phyloP scores from a whole-genome alignment of 1,140 invertebrate species.

The Apis cerana region DNA sequence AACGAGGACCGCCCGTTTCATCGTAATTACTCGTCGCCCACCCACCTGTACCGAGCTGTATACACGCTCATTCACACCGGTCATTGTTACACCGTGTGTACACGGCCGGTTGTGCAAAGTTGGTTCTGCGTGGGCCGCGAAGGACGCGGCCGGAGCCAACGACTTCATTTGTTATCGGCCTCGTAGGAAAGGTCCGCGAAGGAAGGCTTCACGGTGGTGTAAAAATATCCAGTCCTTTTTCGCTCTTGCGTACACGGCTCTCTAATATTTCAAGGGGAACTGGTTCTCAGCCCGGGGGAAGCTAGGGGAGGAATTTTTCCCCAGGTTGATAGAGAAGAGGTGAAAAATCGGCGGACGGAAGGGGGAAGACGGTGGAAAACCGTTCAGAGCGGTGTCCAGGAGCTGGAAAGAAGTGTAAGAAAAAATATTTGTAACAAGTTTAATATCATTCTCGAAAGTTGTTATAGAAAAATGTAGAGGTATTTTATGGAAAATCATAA shows the following conservation, averaged over 20 bases:
- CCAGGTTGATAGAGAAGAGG: neutral
- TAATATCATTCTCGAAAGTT: too few species aligned
- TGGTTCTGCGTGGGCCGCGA: conserved; percentile 47
- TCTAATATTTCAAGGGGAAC: conserved; percentile 38
- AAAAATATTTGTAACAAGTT: too few species aligned
- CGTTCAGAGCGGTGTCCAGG: too few species aligned
- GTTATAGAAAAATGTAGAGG: too few species aligned
- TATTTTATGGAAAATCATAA: too few species aligned
- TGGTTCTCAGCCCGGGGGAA: neutral
- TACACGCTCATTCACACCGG: conserved; percentile 14
- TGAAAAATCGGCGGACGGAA: too few species aligned
- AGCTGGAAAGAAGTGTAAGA: too few species aligned
- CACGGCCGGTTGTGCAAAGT: neutral
- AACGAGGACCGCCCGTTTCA: too few species aligned
- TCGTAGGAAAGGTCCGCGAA: conserved; percentile 33
- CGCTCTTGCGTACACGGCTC: neutral
- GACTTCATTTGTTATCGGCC: conserved; percentile 49
- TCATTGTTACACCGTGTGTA: neutral
- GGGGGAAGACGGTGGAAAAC: too few species aligned
- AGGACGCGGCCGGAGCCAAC: conserved; percentile 47
- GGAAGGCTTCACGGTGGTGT: too few species aligned
- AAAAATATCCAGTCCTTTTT: conserved; percentile 28
- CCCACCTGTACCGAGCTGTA: neutral
- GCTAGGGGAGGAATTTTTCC: neutral
- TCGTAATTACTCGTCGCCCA: conserved; percentile 22